phyloP scores from a whole-genome alignment of 2,113 vertebrate genomes.

The Guaruba guarouba region DNA sequence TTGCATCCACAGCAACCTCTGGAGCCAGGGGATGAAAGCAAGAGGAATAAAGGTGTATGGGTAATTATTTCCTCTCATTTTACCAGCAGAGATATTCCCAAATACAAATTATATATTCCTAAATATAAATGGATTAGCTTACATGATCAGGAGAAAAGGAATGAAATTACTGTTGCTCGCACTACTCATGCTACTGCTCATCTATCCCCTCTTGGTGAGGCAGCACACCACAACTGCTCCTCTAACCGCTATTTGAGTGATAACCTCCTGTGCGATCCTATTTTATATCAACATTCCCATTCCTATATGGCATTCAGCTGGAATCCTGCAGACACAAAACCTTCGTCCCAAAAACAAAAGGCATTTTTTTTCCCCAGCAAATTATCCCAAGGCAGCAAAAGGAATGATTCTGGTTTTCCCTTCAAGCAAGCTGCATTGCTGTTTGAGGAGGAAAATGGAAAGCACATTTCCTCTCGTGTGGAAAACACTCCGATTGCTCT shows the following conservation, averaged over 20 bases:
- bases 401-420: not conserved
- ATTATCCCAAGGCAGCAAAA: not conserved
- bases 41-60: fast-evolving
- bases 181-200: not conserved
- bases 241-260: not conserved
- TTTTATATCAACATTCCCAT: not conserved
- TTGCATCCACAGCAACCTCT: not conserved
- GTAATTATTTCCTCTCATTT: not conserved
- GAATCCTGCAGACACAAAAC: not conserved
- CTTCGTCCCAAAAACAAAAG: not conserved
- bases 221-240: not conserved
- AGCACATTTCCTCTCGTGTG: not conserved
- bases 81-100: not conserved
- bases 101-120: not conserved
- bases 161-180: not conserved
- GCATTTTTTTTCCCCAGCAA: not conserved
- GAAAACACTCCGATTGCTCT: not conserved
- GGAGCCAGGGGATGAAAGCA: not conserved
- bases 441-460: not conserved
- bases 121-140: not conserved
- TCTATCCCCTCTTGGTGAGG: fast-evolving
- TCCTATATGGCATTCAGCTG: not conserved
- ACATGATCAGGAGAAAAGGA: not conserved
- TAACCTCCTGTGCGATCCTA: not conserved
- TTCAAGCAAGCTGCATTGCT: not conserved